Conservation (phyloP, 2,888 invertebrate species). For the Desoria tigrina region DNA sequence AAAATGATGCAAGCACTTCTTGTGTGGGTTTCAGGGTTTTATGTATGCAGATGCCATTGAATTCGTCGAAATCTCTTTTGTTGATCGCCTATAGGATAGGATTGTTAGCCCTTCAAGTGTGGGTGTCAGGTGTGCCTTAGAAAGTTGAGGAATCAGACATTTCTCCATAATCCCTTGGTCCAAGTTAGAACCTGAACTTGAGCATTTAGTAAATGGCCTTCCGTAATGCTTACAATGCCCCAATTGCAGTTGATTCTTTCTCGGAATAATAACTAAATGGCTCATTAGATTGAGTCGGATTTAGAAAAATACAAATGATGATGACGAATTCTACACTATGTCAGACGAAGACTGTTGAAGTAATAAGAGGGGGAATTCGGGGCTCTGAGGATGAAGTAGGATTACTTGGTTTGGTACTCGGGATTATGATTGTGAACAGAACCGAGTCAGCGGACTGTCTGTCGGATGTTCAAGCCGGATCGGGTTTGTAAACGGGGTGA, state of each 20-base stretch:
- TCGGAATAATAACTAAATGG: too few relatives aligned
- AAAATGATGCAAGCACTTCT: slow-evolving; percentile 22
- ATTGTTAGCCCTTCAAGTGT: background rate
- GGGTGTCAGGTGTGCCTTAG: too few relatives aligned
- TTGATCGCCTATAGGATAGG: background rate
- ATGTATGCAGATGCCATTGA: slow-evolving; percentile 12
- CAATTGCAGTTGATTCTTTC: too few relatives aligned
- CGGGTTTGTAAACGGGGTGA: too few relatives aligned
- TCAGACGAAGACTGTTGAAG: background rate
- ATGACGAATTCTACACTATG: too few relatives aligned
- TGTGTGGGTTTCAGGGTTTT: slow-evolving; percentile 11
- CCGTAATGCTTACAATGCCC: too few relatives aligned
- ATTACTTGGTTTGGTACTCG: slow-evolving; percentile 6
- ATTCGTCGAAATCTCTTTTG: background rate
- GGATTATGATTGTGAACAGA: background rate
- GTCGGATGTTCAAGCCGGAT: background rate
- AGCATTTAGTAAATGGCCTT: too few relatives aligned
- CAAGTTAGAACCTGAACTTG: too few relatives aligned
- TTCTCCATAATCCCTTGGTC: too few relatives aligned
- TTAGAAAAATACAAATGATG: too few relatives aligned
- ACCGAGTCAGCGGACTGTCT: background rate
- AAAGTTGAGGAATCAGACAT: too few relatives aligned
- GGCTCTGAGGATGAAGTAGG: background rate
- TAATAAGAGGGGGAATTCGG: background rate
- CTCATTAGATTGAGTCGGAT: too few relatives aligned